phyloP scores from a whole-genome alignment of 2,797 vertebrate species.

The Lepilemur ruficaudatus region DNA sequence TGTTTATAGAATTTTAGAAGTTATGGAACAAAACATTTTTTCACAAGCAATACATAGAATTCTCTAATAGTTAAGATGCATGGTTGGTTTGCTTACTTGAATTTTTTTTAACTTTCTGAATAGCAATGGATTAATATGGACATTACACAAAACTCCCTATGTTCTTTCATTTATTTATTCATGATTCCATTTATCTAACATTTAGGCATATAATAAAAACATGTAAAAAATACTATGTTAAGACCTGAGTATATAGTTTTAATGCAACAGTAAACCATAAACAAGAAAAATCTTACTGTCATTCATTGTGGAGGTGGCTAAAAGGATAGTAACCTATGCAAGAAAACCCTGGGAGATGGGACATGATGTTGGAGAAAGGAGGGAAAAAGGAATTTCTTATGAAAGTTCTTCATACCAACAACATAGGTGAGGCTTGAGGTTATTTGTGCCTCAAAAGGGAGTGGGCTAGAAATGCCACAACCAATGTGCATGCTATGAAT shows the following conservation, averaged over 20 bases:
- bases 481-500: background rate
- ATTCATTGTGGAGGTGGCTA: background rate
- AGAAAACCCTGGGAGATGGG: background rate
- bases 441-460: background rate
- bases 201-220: background rate
- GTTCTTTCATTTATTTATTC: background rate
- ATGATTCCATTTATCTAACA: background rate
- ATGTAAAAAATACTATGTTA: background rate
- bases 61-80: background rate
- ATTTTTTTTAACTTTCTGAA: background rate
- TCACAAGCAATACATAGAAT: background rate
- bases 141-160: background rate
- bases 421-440: background rate
- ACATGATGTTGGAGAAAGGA: background rate
- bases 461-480: background rate
- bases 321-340: background rate
- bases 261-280: background rate
- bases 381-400: background rate
- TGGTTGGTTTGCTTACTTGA: background rate
- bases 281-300: background rate
- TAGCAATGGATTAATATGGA: background rate
- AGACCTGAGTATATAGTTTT: background rate
- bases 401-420: background rate
- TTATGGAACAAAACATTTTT: background rate
- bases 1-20: background rate